phyloP scores from a whole-genome alignment of 2,888 invertebrate species.

The Plemyria rubiginata region DNA sequence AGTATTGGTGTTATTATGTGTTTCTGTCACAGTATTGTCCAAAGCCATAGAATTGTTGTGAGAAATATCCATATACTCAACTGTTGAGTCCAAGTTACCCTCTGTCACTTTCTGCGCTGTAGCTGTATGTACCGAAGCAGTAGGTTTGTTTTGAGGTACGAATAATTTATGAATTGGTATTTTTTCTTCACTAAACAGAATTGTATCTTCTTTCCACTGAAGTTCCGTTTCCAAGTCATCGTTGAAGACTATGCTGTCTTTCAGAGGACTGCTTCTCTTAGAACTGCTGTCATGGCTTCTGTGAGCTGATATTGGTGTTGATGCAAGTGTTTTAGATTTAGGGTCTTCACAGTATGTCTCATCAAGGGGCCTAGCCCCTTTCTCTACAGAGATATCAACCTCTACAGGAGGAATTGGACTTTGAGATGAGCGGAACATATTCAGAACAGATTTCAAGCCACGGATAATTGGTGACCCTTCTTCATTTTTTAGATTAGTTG shows the following conservation, averaged over 20 bases:
- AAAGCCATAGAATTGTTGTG: constrained; percentile 56
- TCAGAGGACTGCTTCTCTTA: constrained; percentile 67
- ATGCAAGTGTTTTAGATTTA: constrained; percentile 49
- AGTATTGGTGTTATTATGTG: constrained; percentile 39
- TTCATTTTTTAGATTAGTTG: constrained; percentile 70
- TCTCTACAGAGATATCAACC: constrained; percentile 35
- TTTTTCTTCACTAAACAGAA: constrained; percentile 71
- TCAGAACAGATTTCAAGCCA: constrained; percentile 74
- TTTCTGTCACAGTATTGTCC: constrained; percentile 55
- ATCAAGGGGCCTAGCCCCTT: constrained; percentile 32
- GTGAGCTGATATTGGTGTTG: constrained; percentile 65
- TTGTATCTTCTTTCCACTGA: constrained; percentile 76
- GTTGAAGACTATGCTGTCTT: constrained; percentile 72
- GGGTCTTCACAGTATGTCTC: constrained; percentile 32
- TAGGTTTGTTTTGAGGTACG: constrained; percentile 47
- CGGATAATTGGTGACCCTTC: constrained; percentile 76
- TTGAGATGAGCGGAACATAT: constrained; percentile 76
- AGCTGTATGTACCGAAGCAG: constrained; percentile 8
- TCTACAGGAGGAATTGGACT: constrained; percentile 68
- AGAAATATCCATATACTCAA: constrained; percentile 75
- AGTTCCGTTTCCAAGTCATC: constrained; percentile 75
- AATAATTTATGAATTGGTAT: constrained; percentile 73
- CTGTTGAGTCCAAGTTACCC: constrained; percentile 52
- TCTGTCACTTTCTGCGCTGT: constrained; percentile 22
- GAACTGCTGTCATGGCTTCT: constrained; percentile 56